Conservation (phyloP, 2,888 invertebrate genomes). For the Cremastinae sp. region DNA sequence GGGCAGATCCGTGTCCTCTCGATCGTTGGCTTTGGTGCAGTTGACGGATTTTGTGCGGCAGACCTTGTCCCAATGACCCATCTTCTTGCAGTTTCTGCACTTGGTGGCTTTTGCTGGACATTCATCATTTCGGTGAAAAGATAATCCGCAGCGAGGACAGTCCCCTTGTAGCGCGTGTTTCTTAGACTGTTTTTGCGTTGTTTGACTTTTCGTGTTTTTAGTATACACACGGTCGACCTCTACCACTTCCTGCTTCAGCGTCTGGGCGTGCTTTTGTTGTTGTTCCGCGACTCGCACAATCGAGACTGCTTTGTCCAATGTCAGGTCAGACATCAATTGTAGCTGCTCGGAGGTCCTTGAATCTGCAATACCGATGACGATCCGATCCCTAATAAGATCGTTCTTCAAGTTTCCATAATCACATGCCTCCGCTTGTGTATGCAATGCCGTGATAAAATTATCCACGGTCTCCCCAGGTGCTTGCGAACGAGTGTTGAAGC, state of each 20-base stretch:
- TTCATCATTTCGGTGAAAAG: slow-evolving; percentile 22
- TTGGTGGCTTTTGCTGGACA: slow-evolving; percentile 62
- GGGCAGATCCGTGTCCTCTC: slow-evolving; percentile 6
- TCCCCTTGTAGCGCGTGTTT: slow-evolving; percentile 14
- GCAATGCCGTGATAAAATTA: slow-evolving; percentile 61
- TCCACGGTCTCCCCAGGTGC: slow-evolving; percentile 53
- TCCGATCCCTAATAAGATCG: slow-evolving; percentile 68
- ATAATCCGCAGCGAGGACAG: slow-evolving; percentile 48
- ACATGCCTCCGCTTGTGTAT: slow-evolving; percentile 63
- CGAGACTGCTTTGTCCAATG: slow-evolving; percentile 62
- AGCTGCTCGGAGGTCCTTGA: slow-evolving; percentile 62
- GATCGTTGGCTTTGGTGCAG: slow-evolving; percentile 26
- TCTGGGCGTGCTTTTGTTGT: slow-evolving; percentile 35
- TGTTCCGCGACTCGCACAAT: slow-evolving; percentile 60
- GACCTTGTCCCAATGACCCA: slow-evolving; percentile 63
- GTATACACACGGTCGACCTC: slow-evolving; percentile 16
- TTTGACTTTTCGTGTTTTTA: slow-evolving; percentile 13
- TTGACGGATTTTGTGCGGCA: slow-evolving; percentile 59
- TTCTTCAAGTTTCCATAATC: slow-evolving; percentile 65
- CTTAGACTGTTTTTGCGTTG: slow-evolving; percentile 17
- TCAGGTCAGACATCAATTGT: slow-evolving; percentile 60
- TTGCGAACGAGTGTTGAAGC: slow-evolving; percentile 63
- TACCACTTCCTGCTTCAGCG: slow-evolving; percentile 15
- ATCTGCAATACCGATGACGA: slow-evolving; percentile 67
- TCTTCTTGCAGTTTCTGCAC: slow-evolving; percentile 60